Percentiles rank a stretch among this genome's conserved stretches.
Evolutionary conservation across 2,797 vertebrate genomes (phyloP).

Genomic region (Xyrichtys novacula): DNA sequence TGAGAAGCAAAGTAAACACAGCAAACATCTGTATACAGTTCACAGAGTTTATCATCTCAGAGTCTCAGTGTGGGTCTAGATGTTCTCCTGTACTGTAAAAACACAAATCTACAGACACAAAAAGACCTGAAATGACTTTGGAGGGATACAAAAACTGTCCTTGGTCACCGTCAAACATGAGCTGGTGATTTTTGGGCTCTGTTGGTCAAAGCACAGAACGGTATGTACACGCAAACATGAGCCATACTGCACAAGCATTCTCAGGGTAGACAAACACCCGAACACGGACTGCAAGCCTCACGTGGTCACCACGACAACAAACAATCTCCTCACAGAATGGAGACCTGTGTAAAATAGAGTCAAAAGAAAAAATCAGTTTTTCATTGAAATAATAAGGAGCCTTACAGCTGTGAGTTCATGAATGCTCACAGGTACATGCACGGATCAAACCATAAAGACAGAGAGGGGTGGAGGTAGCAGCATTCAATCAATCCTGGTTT

Average conservation of each 20-base stretch:
- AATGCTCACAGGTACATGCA: neutral
- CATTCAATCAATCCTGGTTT: no score
- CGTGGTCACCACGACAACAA: constrained; percentile 95
- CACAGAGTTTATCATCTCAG: neutral
- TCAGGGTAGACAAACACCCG: constrained; percentile 95
- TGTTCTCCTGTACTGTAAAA: neutral
- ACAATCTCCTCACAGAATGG: constrained; percentile 96
- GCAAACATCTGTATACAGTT: neutral
- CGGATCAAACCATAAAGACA: neutral
- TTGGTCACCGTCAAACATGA: neutral
- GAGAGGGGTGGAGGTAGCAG: neutral
- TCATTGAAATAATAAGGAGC: neutral
- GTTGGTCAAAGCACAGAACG: constrained; percentile 90
- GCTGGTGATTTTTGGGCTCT: neutral
- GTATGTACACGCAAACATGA: constrained; percentile 99
- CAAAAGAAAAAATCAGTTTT: constrained; percentile 1
- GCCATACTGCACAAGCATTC: constrained; percentile 94
- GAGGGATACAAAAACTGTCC: neutral
- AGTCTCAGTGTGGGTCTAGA: neutral
- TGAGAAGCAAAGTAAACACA: constrained; percentile 1
- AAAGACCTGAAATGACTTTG: neutral
- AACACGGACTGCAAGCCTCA: constrained; percentile 93
- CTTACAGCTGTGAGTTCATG: neutral
- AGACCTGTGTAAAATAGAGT: constrained; percentile 86
- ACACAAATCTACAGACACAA: neutral